Evolutionary conservation across 2,113 vertebrate species (phyloP).

Genomic region (Synodontis membranacea): DNA sequence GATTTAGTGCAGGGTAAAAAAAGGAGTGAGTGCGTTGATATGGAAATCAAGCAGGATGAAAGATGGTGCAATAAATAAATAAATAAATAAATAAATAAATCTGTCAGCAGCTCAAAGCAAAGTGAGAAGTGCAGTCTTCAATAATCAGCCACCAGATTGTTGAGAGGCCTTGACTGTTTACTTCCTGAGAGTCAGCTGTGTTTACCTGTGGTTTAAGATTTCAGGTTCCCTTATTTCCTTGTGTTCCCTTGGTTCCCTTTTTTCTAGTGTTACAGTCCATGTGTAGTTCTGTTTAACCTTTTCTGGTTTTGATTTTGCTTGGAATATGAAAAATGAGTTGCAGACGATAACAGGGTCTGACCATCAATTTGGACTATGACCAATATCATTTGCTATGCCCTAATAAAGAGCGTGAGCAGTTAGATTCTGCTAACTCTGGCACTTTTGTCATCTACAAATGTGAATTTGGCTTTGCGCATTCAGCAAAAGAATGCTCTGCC

Average conservation of each 20-base stretch:
- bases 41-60: constrained; percentile 23
- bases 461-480: too few species aligned
- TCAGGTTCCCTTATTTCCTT: neutral
- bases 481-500: neutral
- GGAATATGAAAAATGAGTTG: neutral
- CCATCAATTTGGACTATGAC: neutral
- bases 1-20: neutral
- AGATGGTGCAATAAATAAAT: neutral
- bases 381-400: neutral
- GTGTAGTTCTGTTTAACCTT: neutral
- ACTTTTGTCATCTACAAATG: neutral
- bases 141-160: neutral
- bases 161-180: neutral
- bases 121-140: neutral
- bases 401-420: neutral
- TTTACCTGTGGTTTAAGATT: neutral
- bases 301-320: neutral
- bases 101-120: constrained; percentile 4
- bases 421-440: neutral
- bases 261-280: neutral
- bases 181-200: neutral
- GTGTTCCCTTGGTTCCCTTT: neutral
- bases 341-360: neutral
- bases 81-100: too few species aligned
- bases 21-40: neutral